These are phyloP conservation scores for Eidolon helvum DNA, from an alignment of 2,113 vertebrate species.

Conservation along the genomic window DNA sequence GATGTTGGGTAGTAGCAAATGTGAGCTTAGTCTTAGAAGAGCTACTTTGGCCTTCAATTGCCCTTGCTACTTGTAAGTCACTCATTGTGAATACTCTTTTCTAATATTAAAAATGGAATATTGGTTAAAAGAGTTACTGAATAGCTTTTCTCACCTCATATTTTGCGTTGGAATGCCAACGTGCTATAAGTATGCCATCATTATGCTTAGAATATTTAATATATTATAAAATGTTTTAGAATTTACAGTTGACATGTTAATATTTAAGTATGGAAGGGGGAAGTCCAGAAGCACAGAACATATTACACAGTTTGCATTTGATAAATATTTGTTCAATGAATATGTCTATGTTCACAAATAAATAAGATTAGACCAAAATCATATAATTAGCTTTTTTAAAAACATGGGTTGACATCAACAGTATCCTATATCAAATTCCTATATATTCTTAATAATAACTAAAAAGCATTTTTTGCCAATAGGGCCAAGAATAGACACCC, in stretches of 20 bases:
- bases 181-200: not conserved
- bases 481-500: not conserved
- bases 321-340: constrained; percentile 30
- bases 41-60: not conserved
- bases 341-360: not conserved
- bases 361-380: not conserved
- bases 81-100: constrained; percentile 16
- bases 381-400: constrained; percentile 18
- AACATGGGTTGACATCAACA: not conserved
- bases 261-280: not conserved
- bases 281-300: not conserved
- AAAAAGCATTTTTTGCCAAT: not conserved
- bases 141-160: not conserved
- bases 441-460: not conserved
- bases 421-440: not conserved
- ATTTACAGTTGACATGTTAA: constrained; percentile 14
- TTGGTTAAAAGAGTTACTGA: not conserved
- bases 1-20: not conserved
- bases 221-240: constrained; percentile 18
- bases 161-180: constrained; percentile 21
- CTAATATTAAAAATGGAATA: not conserved
- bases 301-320: not conserved
- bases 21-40: constrained; percentile 42
- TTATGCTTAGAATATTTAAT: constrained; percentile 21
- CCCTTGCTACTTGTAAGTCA: constrained; percentile 1